Percentiles rank a stretch among this genome's conserved stretches.
These are phyloP conservation scores for Lepus americanus DNA, from an alignment of 2,113 vertebrate species.

Conservation along the genomic window DNA sequence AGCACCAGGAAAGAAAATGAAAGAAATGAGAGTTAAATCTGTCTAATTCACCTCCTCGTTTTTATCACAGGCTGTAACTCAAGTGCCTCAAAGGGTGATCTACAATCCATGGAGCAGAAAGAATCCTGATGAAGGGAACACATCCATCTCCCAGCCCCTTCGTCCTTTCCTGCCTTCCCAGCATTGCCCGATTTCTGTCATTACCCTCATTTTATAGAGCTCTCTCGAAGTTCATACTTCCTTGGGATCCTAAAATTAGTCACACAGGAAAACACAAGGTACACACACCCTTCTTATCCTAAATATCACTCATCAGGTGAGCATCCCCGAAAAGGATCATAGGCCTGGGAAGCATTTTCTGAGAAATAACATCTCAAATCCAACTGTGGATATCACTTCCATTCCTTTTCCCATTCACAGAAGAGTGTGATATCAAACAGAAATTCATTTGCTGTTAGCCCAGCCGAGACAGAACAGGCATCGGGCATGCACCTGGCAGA, in stretches of 20 bases:
- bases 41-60: neutral
- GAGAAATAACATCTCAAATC: neutral
- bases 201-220: neutral
- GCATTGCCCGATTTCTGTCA: neutral
- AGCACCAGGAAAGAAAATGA: neutral
- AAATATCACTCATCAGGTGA: neutral
- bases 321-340: neutral
- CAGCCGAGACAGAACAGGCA: neutral
- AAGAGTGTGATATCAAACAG: constrained; percentile 16
- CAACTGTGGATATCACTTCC: neutral
- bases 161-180: neutral
- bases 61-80: neutral
- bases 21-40: neutral
- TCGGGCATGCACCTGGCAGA: neutral
- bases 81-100: neutral
- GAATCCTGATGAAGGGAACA: neutral
- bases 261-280: neutral
- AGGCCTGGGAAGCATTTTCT: neutral
- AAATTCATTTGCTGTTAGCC: neutral
- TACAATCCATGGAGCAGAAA: neutral
- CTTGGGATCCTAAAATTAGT: neutral
- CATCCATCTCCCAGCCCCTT: too few relatives aligned
- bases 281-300: rapidly evolving
- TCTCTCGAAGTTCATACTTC: neutral
- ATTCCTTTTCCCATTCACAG: constrained; percentile 13